Base-by-base conservation (phyloP, 2,888 invertebrate species). In the Tyria jacobaeae region DNA sequence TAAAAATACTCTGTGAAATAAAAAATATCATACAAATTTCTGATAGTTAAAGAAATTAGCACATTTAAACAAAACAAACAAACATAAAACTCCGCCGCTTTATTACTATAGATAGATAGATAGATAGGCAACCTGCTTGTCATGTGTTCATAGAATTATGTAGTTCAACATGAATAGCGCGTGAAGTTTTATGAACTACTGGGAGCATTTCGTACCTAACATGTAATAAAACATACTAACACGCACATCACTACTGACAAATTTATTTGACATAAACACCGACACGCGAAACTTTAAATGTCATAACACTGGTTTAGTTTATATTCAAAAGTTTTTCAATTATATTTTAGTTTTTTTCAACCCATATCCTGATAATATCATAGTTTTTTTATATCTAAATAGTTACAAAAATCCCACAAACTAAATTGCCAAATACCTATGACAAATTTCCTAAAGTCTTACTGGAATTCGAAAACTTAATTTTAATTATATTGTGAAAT, bases 211-310 rank as follows among this genome's bases (percentile, higher is more conserved):
- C 71, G 66, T 79, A 76, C 70, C 66, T 73, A 75, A 82, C 83
- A 81, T 80, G 83, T 81, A 78, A 81, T 84, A 82, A 84, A 85
- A 84, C 70, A 79, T 75, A 78, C 74, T 75, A 74, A 77, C 70
- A 80, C 75, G 71, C 72, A 79, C 79, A 78, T 79, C 81, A 78
- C 70, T 72, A 72, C 71, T 77, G 76, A 80, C 76, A 81, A 77
- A 82, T 84, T 82, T 84, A 84, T 81, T 79, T 75, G 77, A 73
- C 71, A 66, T 78, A 68, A 79, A 78, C 68, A 67, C 59, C 37
- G 66, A 66, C 78, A 83, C 79, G 80, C 78, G 57, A 80, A 81
- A 78, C 64, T 70, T 71, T 74, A 66, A 64, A 67, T 76, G 68
- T 58, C 57, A 49, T 59, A 62, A 69, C 69, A 69, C 66, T 76